Evolutionary conservation across 2,797 vertebrate species (phyloP).

Genomic region (Betta splendens): DNA sequence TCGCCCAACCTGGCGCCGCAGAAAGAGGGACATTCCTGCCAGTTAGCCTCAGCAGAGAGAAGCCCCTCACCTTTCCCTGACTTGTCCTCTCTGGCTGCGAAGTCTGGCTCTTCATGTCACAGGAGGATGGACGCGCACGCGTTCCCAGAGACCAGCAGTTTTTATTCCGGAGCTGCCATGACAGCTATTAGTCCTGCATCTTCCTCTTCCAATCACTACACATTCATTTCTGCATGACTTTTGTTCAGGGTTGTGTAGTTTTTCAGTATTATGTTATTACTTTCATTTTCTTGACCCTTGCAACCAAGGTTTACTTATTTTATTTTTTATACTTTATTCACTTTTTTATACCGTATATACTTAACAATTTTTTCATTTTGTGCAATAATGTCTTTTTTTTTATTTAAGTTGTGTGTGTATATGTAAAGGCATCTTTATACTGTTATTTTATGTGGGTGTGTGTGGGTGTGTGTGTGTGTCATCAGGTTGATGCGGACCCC

Average conservation of each 20-base stretch:
- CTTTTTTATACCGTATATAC: conserved; percentile 81
- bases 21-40: conserved; percentile 94
- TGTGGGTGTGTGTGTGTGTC: conserved; percentile 41
- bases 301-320: conserved; percentile 71
- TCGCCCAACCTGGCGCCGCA: conserved; percentile 91
- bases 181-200: conserved; percentile 82
- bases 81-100: conserved; percentile 41
- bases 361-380: conserved; percentile 84
- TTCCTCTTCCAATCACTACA: conserved; percentile 63
- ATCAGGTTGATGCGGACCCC: conserved; percentile 43
- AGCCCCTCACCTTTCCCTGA: conserved; percentile 23
- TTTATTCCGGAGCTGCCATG: conserved; percentile 67
- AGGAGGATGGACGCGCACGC: conserved; percentile 46
- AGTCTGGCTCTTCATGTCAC: conserved; percentile 45
- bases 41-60: conserved; percentile 94
- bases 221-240: conserved; percentile 56
- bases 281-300: conserved; percentile 55
- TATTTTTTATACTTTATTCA: conserved; percentile 2
- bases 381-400: conserved; percentile 91
- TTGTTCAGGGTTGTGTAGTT: conserved; percentile 24
- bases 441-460: conserved; percentile 72
- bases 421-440: conserved; percentile 85
- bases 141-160: conserved; percentile 81
- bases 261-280: conserved; percentile 60
- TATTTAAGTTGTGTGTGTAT: conserved; percentile 85